phyloP scores from a whole-genome alignment of 1,140 invertebrate species.

The Ruditapes philippinarum region DNA sequence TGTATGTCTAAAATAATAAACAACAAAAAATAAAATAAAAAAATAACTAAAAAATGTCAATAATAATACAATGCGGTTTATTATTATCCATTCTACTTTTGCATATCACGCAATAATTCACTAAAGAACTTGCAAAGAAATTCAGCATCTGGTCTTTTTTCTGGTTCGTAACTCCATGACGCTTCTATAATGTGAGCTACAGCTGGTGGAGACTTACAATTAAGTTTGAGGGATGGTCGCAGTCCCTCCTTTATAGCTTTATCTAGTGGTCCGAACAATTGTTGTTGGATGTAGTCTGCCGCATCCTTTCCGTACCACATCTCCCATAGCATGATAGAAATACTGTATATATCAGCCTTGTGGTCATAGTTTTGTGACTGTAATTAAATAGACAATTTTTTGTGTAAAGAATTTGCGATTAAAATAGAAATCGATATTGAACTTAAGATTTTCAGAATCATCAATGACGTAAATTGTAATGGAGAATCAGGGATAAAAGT shows the following conservation, averaged over 20 bases:
- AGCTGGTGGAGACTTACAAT: slow-evolving; percentile 59
- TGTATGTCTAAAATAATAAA: too few species aligned
- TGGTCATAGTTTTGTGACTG: slow-evolving; percentile 65
- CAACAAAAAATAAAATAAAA: too few species aligned
- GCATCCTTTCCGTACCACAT: slow-evolving; percentile 82
- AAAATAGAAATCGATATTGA: too few species aligned
- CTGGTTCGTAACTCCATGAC: slow-evolving; percentile 70
- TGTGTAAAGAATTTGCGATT: too few species aligned
- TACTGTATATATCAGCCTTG: slow-evolving; percentile 73
- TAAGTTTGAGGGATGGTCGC: slow-evolving; percentile 68
- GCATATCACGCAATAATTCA: slow-evolving; percentile 12
- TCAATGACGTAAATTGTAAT: too few species aligned
- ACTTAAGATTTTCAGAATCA: too few species aligned
- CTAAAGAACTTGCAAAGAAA: slow-evolving; percentile 30
- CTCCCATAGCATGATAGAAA: slow-evolving; percentile 82
- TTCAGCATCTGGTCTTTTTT: slow-evolving; percentile 44
- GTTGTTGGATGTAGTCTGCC: slow-evolving; percentile 72
- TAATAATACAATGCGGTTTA: too few species aligned
- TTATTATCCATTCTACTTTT: background rate
- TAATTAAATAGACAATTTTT: background rate
- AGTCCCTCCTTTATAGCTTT: slow-evolving; percentile 67
- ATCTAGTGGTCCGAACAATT: slow-evolving; percentile 64
- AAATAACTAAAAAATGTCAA: too few species aligned
- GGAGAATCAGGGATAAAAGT: too few species aligned
- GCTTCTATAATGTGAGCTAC: slow-evolving; percentile 63